These are phyloP conservation scores for Hetaerina americana DNA, from an alignment of 1,140 invertebrate species.

Conservation along the genomic window DNA sequence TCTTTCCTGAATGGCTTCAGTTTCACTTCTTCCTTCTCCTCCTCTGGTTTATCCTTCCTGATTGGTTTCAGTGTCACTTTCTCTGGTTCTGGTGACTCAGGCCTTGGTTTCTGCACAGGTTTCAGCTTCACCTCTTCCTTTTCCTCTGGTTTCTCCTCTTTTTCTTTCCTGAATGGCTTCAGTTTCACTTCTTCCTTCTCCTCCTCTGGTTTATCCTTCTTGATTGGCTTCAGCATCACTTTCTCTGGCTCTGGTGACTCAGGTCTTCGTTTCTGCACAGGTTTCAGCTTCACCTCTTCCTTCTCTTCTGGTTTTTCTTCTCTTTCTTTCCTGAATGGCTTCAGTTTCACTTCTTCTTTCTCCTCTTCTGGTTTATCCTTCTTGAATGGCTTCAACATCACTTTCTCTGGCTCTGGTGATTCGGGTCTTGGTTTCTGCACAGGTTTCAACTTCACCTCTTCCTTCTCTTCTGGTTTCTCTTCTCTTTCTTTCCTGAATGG, in stretches of 20 bases:
- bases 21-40: conserved; percentile 14
- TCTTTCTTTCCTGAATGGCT: conserved; percentile 10
- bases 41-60: conserved; percentile 10
- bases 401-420: conserved; percentile 27
- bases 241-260: not conserved
- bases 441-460: conserved; percentile 29
- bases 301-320: conserved; percentile 11
- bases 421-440: conserved; percentile 17
- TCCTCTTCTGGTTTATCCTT: conserved; percentile 21
- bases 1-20: conserved; percentile 8
- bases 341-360: conserved; percentile 16
- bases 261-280: not conserved
- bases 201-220: conserved; percentile 4
- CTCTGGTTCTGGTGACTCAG: conserved; percentile 1
- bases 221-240: conserved; percentile 9
- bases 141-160: conserved; percentile 3
- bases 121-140: conserved; percentile 12
- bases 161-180: conserved; percentile 3
- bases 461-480: conserved; percentile 17
- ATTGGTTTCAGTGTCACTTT: conserved; percentile 8
- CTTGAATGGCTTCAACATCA: conserved; percentile 28
- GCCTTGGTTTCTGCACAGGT: conserved; percentile 2
- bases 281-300: conserved; percentile 11
- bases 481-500: conserved; percentile 7
- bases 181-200: conserved; percentile 6